These are phyloP conservation scores for Poecile atricapillus DNA, from an alignment of 2,113 vertebrate genomes.

Conservation along the genomic window DNA sequence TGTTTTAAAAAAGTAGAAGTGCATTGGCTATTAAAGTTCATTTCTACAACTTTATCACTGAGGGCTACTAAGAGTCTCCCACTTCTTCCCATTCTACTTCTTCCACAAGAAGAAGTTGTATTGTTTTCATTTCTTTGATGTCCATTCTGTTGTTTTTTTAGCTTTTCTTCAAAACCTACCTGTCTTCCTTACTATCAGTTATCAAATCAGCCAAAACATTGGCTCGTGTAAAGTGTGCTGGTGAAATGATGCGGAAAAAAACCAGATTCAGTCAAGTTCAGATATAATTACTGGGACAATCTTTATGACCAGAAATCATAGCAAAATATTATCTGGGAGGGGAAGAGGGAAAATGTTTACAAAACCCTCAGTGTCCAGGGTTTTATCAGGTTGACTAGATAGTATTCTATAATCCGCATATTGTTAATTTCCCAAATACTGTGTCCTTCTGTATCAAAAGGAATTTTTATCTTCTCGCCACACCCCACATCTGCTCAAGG, in stretches of 20 bases:
- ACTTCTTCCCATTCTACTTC: neutral
- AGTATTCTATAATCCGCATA: neutral
- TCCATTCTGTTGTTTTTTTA: neutral
- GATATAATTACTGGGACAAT: neutral
- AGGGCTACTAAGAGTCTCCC: neutral
- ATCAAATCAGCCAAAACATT: neutral
- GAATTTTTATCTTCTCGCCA: neutral
- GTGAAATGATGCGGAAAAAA: neutral
- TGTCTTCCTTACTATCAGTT: neutral
- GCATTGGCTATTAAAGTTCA: neutral
- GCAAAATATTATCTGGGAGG: fast-evolving
- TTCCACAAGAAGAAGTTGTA: neutral
- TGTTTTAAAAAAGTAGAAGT: neutral
- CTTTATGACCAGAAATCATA: neutral
- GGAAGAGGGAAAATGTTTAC: neutral
- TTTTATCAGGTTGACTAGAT: neutral
- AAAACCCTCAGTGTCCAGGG: neutral
- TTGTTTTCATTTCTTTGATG: neutral
- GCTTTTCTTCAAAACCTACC: neutral
- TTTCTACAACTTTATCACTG: neutral
- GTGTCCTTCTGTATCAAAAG: neutral
- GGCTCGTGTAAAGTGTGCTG: neutral
- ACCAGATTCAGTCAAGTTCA: neutral
- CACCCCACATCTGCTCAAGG: neutral
- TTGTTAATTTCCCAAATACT: neutral